Evolutionary conservation across 1,140 invertebrate species (phyloP).

Genomic region (Neuroterus valhalla): DNA sequence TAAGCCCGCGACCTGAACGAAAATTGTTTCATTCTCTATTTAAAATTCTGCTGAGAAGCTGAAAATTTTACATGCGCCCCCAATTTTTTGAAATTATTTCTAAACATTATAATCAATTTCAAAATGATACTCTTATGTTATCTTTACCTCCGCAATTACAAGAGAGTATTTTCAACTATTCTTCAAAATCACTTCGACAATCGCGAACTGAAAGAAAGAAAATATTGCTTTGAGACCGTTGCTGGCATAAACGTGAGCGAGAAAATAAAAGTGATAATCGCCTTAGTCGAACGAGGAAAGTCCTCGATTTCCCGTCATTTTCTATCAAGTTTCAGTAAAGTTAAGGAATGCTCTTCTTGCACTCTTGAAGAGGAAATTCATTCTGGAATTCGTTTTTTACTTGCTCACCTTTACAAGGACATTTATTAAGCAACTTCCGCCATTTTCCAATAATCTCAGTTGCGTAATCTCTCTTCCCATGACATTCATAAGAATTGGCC

Average conservation of each 20-base stretch:
- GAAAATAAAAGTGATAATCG: constrained; percentile 24
- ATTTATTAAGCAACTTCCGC: no score
- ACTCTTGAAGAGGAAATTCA: no score
- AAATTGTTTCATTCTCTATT: constrained; percentile 61
- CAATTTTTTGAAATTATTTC: background rate
- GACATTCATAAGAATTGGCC: no score
- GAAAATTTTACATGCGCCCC: background rate
- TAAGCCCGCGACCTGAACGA: constrained; percentile 57
- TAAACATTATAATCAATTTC: background rate
- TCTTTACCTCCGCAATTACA: background rate
- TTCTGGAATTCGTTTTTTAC: no score
- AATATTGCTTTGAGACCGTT: constrained; percentile 16
- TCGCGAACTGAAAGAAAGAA: constrained; percentile 19
- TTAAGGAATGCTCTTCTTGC: no score
- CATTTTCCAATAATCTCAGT: no score
- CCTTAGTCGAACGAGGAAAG: background rate
- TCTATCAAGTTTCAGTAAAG: background rate
- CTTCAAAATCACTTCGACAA: background rate
- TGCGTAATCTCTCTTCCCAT: no score
- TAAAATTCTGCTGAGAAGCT: constrained; percentile 46
- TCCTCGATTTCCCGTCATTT: background rate
- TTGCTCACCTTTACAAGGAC: no score
- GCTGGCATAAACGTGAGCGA: constrained; percentile 16
- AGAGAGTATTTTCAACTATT: constrained; percentile 4
- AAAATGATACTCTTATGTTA: background rate